Percentiles rank a stretch among this genome's conserved stretches.
phyloP scores from a whole-genome alignment of 2,888 invertebrate genomes.

The Aphidoletes aphidimyza region DNA sequence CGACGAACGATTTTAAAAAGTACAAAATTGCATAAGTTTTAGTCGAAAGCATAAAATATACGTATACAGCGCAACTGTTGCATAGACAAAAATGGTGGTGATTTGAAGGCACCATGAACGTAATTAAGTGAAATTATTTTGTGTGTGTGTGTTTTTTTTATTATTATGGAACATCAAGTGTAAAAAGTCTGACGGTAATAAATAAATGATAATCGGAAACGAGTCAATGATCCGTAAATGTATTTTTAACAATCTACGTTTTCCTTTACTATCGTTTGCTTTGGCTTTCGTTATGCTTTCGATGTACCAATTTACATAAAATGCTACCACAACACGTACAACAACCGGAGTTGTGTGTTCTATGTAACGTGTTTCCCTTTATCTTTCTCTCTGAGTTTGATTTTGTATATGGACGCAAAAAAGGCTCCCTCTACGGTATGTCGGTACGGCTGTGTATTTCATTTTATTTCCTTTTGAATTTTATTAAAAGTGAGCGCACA shows the following conservation, averaged over 20 bases:
- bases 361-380: neutral
- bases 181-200: neutral
- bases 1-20: neutral
- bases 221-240: conserved; percentile 51
- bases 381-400: neutral
- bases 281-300: neutral
- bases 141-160: too few species aligned
- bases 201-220: conserved; percentile 43
- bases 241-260: conserved; percentile 16
- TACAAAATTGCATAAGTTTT: neutral
- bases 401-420: neutral
- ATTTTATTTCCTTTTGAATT: neutral
- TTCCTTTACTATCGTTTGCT: neutral
- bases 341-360: neutral
- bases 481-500: conserved; percentile 16
- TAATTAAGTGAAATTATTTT: too few species aligned
- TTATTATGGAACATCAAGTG: neutral
- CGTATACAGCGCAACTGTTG: too few species aligned
- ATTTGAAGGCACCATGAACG: too few species aligned
- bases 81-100: too few species aligned
- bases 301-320: conserved; percentile 24
- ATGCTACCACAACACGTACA: conserved; percentile 38
- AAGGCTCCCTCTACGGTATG: too few species aligned
- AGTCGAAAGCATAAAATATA: too few species aligned
- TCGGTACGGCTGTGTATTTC: neutral